These are phyloP conservation scores for Achroia grisella DNA, from an alignment of 1,140 invertebrate species.

Conservation along the genomic window DNA sequence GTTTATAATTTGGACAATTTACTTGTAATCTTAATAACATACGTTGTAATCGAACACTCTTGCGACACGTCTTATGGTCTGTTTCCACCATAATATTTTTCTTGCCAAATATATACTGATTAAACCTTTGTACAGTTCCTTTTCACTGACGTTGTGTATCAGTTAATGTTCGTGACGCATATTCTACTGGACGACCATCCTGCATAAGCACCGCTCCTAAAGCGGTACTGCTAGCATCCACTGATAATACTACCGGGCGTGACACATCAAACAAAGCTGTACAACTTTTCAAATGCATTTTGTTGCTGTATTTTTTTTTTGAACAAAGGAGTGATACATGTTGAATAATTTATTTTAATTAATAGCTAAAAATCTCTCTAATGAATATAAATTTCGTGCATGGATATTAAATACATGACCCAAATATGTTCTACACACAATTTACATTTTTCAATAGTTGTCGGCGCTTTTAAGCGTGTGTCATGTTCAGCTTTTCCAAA, in stretches of 20 bases:
- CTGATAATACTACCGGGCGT: slow-evolving; percentile 7
- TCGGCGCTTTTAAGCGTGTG: too few species aligned
- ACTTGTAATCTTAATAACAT: slow-evolving; percentile 11
- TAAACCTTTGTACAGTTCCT: slow-evolving; percentile 16
- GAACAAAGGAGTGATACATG: too few species aligned
- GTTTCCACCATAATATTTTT: slow-evolving; percentile 8
- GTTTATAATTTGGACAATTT: slow-evolving; percentile 5
- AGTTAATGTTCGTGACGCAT: slow-evolving; percentile 10
- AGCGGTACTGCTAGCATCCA: neutral
- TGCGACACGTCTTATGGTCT: slow-evolving; percentile 21
- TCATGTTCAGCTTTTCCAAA: too few species aligned
- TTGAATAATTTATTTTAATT: too few species aligned
- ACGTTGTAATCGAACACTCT: slow-evolving; percentile 14
- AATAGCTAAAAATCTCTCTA: too few species aligned
- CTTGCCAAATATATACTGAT: slow-evolving; percentile 17
- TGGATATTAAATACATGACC: too few species aligned
- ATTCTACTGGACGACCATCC: neutral
- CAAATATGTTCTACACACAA: too few species aligned
- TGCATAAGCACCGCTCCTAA: slow-evolving; percentile 1
- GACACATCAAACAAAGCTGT: neutral
- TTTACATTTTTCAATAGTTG: too few species aligned
- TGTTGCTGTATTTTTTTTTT: too few species aligned
- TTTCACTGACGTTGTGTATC: slow-evolving; percentile 14
- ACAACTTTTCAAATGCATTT: neutral
- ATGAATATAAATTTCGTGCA: too few species aligned